Base-by-base conservation (phyloP, 1,140 invertebrate genomes). In the Drosophila kanapiae region DNA sequence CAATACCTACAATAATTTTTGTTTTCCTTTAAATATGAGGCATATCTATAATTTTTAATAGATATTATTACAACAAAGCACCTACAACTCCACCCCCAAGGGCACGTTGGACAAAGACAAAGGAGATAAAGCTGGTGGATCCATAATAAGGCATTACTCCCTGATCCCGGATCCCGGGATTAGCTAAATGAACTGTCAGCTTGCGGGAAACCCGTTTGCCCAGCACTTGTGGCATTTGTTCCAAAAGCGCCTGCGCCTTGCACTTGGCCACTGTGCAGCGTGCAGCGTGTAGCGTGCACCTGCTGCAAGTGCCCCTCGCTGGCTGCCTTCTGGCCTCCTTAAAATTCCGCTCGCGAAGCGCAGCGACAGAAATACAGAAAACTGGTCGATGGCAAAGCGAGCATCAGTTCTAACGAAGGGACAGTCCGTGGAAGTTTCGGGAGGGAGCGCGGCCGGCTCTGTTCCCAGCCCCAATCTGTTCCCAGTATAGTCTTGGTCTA, bases 391-490 rank as follows among this genome's bases (percentile, higher is more conserved):
- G 65, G 67, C 64, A 67, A 53, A 37, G 43, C 71, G 61, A 76
- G 71, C 70, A 72, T 64, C 71, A 67, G 64, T 83, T 86, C 84
- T 88, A 80, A 80, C 83, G 76, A 80, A 88, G 84, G 84, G 83
- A 85, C 78, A 47, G 27, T 18, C 27, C 59, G 23, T 23, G 54
- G 62, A 83, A 79, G 72, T 58, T 64, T 69, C 18, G 58, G 40
- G 61, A 84, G 82, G 82, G 75, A 74, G 70, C 72, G 42, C 71
- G 53, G 43, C 56, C 62, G 56, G 33, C 18, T n/a, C 35, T 48
- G 64, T 10, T 54, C 49, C 49, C 49, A 53, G 16, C 7, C 57
- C 3, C 37, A 8, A 16, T 48, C 54, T 58, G 64, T 64, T 40
- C 76, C 76, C 76, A 59, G 13, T 79, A 72, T 79, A 59, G 47